Base-by-base conservation (phyloP, 1,140 invertebrate species). In the Cheumatopsyche charites region DNA sequence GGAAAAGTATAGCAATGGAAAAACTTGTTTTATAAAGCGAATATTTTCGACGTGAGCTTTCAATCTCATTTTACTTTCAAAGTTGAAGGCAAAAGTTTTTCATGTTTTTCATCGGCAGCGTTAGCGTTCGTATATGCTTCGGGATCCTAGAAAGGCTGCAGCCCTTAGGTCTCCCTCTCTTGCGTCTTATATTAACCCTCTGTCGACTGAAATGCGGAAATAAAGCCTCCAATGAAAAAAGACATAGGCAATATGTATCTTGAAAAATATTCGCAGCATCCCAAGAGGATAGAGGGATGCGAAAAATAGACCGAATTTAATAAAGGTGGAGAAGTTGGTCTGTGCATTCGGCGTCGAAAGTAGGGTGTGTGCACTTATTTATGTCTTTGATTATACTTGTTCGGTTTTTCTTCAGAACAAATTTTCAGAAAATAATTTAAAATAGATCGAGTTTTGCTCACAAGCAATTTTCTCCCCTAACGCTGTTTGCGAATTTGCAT, bases 41-140 rank as follows among this genome's bases (percentile, higher is more conserved):
- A 66, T 66, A 66, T 66, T 66, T 66, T 66, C 43, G 43, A 66
- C 23, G 63, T n/a, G 41, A 66, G 43, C 41, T 43, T 66, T 66
- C 63, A 47, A 66, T 66, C 63, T 66, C 63, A 66, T 66, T 66
- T 66, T 25, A 66, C 63, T 66, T 66, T 66, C 63, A 66, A 66
- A 66, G 41, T 42, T 42, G 41, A 66, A 42, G 43, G 36, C n/a
- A n/a, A 66, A 66, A 66, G 63, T 66, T 45, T 45, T 41, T 15
- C 43, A n/a, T 47, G 23, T 66, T 66, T 65, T 66, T 66, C 63
- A 29, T 47, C 17, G 21, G 11, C 61, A 58, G 23, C 55, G 55
- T 23, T 58, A 58, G 13, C 55, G 23, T 58, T 7, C 55, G 21
- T 58, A 21, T 47, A 42, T 42, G 12, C n/a, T n/a, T n/a, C n/a